phyloP scores from a whole-genome alignment of 2,113 vertebrate species.

The Phycodurus eques region DNA sequence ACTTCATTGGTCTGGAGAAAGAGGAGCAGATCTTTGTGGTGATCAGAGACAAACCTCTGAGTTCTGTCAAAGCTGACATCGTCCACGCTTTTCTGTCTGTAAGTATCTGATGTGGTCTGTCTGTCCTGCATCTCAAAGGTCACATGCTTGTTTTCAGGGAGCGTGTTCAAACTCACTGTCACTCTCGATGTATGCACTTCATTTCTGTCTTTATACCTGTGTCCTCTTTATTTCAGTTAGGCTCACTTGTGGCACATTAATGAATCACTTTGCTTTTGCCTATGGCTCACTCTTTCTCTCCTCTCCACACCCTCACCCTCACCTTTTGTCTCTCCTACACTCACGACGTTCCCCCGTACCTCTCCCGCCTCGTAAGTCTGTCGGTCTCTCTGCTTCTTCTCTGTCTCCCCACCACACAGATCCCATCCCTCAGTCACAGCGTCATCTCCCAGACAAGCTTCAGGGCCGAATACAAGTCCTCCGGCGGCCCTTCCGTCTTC shows the following conservation, averaged over 20 bases:
- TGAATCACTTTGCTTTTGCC: constrained; percentile 60
- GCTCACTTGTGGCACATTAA: constrained; percentile 49
- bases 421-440: constrained; percentile 93
- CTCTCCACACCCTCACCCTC: constrained; percentile 69
- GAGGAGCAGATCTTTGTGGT: constrained; percentile 92
- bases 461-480: constrained; percentile 89
- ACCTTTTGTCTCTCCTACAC: constrained; percentile 65
- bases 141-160: neutral
- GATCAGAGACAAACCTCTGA: constrained; percentile 90
- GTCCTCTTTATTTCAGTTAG: constrained; percentile 41
- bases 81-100: constrained; percentile 93
- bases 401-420: constrained; percentile 69
- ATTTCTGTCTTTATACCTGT: constrained; percentile 50
- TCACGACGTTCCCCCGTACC: constrained; percentile 54
- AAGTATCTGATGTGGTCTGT: constrained; percentile 57
- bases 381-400: constrained; percentile 68
- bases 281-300: constrained; percentile 66
- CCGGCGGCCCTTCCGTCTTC: constrained; percentile 89
- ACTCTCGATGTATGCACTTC: constrained; percentile 38
- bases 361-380: constrained; percentile 65
- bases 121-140: constrained; percentile 24
- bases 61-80: constrained; percentile 92
- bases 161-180: constrained; percentile 8
- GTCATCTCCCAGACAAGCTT: constrained; percentile 93
- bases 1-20: constrained; percentile 91